Percentiles rank a stretch among this genome's conserved stretches.
phyloP scores from a whole-genome alignment of 2,113 vertebrate species.

The Amblyornis subalaris region DNA sequence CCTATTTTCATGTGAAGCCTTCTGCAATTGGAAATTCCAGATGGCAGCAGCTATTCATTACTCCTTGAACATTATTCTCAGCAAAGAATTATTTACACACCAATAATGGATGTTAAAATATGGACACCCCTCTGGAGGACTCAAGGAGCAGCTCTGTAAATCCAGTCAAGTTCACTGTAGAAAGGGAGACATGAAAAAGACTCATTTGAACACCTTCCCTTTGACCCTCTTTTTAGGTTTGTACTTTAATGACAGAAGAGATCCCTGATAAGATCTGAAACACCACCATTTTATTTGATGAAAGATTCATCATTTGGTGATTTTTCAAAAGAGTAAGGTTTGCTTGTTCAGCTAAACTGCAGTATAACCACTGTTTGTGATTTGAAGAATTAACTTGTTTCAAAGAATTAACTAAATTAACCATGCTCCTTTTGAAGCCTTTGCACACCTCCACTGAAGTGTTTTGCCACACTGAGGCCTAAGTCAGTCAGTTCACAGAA shows the following conservation, averaged over 20 bases:
- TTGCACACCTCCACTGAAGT: background rate
- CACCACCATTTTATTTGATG: background rate
- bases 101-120: background rate
- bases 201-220: background rate
- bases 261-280: background rate
- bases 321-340: background rate
- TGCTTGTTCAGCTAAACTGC: background rate
- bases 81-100: background rate
- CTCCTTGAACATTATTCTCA: background rate
- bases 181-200: background rate
- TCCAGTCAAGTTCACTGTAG: background rate
- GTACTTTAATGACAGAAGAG: background rate
- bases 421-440: background rate
- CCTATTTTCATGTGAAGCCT: background rate
- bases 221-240: background rate
- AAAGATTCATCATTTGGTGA: background rate
- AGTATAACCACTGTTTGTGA: background rate
- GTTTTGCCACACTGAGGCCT: background rate
- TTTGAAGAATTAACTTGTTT: background rate
- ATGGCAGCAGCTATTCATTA: background rate
- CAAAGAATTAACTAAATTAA: background rate
- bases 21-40: background rate
- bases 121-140: background rate
- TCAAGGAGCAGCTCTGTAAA: background rate
- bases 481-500: background rate